Percentiles rank a stretch among this genome's conserved stretches.
Evolutionary conservation across 2,113 vertebrate species (phyloP).

Genomic region (Podarcis cretensis): DNA sequence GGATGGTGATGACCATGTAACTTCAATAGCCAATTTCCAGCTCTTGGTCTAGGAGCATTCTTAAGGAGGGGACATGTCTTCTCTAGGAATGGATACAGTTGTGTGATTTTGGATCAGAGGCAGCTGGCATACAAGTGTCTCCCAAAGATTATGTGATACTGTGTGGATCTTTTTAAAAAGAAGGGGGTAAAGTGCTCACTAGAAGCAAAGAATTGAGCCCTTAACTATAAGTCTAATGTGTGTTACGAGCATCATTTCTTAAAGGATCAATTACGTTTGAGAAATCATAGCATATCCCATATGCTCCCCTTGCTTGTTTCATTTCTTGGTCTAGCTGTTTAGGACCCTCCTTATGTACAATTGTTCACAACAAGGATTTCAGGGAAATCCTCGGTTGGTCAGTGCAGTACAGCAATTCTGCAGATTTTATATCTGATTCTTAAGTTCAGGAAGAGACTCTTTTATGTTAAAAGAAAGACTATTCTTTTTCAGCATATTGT

Average conservation of each 20-base stretch:
- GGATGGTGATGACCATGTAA: neutral
- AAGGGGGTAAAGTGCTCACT: neutral
- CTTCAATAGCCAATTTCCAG: neutral
- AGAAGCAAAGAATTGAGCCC: slow-evolving; percentile 49
- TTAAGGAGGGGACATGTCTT: neutral
- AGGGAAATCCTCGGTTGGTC: slow-evolving; percentile 67
- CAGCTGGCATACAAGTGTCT: neutral
- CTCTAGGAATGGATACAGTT: neutral
- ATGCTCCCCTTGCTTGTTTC: slow-evolving; percentile 58
- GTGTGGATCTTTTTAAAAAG: neutral
- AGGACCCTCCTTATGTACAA: slow-evolving; percentile 68
- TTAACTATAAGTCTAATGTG: slow-evolving; percentile 51
- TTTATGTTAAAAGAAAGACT: slow-evolving; percentile 83
- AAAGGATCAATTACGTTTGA: slow-evolving; percentile 63
- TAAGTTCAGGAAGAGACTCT: slow-evolving; percentile 79
- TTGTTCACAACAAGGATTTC: slow-evolving; percentile 71
- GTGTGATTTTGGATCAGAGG: neutral
- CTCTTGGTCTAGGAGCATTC: neutral
- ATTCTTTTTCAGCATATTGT: slow-evolving; percentile 75
- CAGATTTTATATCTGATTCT: slow-evolving; percentile 76
- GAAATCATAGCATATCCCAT: slow-evolving; percentile 66
- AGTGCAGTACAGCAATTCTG: slow-evolving; percentile 77
- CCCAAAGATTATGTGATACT: neutral
- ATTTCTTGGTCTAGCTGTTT: slow-evolving; percentile 67
- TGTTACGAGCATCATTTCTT: slow-evolving; percentile 43